Evolutionary conservation across 1,140 invertebrate species (phyloP).

Genomic region (Tetramorium simillimum): DNA sequence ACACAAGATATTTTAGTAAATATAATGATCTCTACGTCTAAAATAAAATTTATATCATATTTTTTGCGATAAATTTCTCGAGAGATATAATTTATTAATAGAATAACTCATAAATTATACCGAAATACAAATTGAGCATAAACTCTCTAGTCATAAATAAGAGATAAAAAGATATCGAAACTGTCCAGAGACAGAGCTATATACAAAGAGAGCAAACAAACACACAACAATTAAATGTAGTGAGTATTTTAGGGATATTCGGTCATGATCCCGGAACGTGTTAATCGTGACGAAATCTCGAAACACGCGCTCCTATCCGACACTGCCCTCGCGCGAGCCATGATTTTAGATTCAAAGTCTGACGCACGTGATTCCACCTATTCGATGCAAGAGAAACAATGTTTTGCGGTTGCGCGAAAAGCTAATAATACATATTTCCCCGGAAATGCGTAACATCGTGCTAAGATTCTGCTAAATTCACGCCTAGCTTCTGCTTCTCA

Average conservation of each 20-base stretch:
- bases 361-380: slow-evolving; percentile 70
- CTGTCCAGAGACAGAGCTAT: background rate
- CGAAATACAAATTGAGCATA: background rate
- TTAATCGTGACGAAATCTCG: slow-evolving; percentile 49
- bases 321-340: slow-evolving; percentile 42
- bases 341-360: slow-evolving; percentile 70
- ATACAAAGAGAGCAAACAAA: background rate
- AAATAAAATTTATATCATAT: too few species aligned
- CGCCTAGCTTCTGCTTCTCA: slow-evolving; percentile 16
- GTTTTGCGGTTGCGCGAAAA: slow-evolving; percentile 43
- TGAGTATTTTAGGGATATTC: background rate
- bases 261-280: background rate
- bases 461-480: slow-evolving; percentile 39
- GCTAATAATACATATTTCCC: slow-evolving; percentile 69
- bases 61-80: background rate
- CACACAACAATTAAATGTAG: background rate
- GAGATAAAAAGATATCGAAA: background rate
- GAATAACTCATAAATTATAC: background rate
- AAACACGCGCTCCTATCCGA: slow-evolving; percentile 49
- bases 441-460: slow-evolving; percentile 46
- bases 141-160: background rate
- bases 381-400: slow-evolving; percentile 64
- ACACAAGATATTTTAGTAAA: too few species aligned
- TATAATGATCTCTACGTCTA: too few species aligned
- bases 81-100: background rate